Base-by-base conservation (phyloP, 2,113 vertebrate species). In the Antidorcas marsupialis region DNA sequence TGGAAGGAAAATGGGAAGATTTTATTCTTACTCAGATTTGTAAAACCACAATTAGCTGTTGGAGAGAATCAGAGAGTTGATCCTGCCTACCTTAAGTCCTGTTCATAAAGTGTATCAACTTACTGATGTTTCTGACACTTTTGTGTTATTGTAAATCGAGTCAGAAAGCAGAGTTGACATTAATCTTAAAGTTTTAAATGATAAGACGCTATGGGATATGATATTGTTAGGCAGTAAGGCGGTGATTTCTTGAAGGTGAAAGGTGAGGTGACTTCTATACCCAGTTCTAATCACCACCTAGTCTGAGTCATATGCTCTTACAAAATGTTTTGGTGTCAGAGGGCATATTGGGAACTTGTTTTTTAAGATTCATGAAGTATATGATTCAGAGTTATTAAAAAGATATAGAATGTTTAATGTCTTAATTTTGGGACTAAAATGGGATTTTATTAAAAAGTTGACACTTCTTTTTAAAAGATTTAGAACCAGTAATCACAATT, bases 301-400 rank as follows among this genome's bases (percentile, higher is more conserved):
- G 36, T 84, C 13, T 88, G 84, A 91, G 92, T 92, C 43, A 74
- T 52, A 60, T 47, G 62, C 43, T 83, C 74, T 64, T 88, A 45
- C 62, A 67, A 89, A 97, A 86, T 60, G 57, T 71, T 89, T 95
- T 93, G 50, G 57, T 89, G 39, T 97, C 67, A 92, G 52, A 93
- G 67, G 57, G 36, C 33, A 13, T 85, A 25, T 59, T 84, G 30
- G 55, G 62, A 84, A 83, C 76, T 92, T 45, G 16, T 62, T 21
- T 87, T 88, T 94, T 47, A 81, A 53, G 30, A 82, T 96, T 88
- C n/a, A 76, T 14, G 13, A 5, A 64, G 6, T 55, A 47, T 17
- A 25, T 59, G 21, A 60, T 84, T 89, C 52, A 89, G 74, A 53
- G 71, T 91, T 87, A 94, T 91, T 92, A 45, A 95, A 91, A 92